phyloP scores from a whole-genome alignment of 2,113 vertebrate genomes.

The Polypterus bichir region DNA sequence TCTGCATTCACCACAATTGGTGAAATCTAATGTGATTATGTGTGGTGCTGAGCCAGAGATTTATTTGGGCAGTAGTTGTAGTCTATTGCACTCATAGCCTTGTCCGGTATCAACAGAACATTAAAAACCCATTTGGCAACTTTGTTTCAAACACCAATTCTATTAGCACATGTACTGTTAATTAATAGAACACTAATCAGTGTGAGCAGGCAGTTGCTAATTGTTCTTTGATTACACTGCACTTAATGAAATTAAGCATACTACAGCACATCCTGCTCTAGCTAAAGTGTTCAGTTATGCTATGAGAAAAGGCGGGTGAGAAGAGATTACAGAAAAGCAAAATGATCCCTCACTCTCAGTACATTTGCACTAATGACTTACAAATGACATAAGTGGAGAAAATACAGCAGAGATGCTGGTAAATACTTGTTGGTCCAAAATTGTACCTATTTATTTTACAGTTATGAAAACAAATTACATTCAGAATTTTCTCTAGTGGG shows the following conservation, averaged over 20 bases:
- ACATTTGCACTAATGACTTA: too few relatives aligned
- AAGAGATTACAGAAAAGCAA: neutral
- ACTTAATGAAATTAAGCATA: conserved; percentile 12
- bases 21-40: too few relatives aligned
- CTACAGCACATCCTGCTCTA: neutral
- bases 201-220: conserved; percentile 23
- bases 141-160: neutral
- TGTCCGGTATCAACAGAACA: conserved; percentile 28
- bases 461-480: too few relatives aligned
- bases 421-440: too few relatives aligned
- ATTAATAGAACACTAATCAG: conserved; percentile 19
- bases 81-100: conserved; percentile 16
- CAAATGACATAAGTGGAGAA: too few relatives aligned
- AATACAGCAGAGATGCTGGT: too few relatives aligned
- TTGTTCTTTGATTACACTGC: conserved; percentile 23
- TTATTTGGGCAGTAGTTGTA: too few relatives aligned
- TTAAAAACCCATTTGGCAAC: conserved; percentile 23
- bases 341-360: too few relatives aligned
- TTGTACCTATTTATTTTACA: too few relatives aligned
- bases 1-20: too few relatives aligned
- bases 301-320: neutral
- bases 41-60: too few relatives aligned
- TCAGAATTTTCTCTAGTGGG: too few relatives aligned
- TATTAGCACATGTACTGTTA: conserved; percentile 19
- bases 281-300: neutral